Percentiles rank a stretch among this genome's conserved stretches.
phyloP scores from a whole-genome alignment of 64 coral and sea anemone genomes.

The Cladopsammia gracilis region DNA sequence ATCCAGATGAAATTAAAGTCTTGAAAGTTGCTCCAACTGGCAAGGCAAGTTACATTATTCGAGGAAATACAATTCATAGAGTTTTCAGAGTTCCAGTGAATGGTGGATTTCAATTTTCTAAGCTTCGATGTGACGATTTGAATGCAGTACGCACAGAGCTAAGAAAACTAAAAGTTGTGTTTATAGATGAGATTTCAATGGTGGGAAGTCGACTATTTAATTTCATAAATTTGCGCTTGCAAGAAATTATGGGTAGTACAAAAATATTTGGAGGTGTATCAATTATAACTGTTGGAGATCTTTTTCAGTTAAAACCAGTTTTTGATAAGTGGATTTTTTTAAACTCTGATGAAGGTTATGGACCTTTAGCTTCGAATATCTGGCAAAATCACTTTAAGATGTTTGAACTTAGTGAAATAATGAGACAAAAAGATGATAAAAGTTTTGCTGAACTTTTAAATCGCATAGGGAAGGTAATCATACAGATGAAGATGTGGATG shows the following conservation, averaged over 20 bases:
- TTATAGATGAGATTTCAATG: no score
- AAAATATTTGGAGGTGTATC: constrained; percentile 4
- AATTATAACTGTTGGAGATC: constrained; percentile 9
- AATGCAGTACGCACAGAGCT: no score
- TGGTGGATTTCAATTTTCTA: no score
- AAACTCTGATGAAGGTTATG: background rate
- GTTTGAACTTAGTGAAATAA: constrained; percentile 44
- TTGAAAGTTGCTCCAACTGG: no score
- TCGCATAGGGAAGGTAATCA: constrained; percentile 42
- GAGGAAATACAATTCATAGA: no score
- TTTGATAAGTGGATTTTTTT: constrained; percentile 56
- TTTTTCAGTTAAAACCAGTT: constrained; percentile 37
- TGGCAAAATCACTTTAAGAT: constrained; percentile 12
- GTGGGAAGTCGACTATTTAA: no score
- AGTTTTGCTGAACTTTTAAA: constrained; percentile 53
- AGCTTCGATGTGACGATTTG: no score
- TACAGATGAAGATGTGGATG: constrained; percentile 8
- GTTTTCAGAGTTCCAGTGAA: no score
- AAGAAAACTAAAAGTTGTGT: no score
- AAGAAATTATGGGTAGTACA: constrained; percentile 13
- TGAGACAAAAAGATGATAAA: constrained; percentile 68
- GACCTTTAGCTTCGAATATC: background rate
- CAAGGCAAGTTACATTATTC: no score
- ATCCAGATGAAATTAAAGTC: no score
- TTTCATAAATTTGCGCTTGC: background rate